Conservation (phyloP, 1,140 invertebrate genomes). For the Dufourea novaeangliae region DNA sequence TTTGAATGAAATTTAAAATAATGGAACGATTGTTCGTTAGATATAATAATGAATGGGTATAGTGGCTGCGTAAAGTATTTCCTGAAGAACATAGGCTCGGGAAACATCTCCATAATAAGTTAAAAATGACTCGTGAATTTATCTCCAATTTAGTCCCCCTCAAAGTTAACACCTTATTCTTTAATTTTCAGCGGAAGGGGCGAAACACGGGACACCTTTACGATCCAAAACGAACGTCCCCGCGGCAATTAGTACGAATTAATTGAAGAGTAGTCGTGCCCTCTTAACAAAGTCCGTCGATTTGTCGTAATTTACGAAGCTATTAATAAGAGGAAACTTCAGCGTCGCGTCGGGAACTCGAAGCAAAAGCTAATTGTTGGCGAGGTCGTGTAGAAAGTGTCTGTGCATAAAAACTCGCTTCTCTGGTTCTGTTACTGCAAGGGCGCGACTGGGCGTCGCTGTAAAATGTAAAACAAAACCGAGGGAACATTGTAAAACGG, state of each 20-base stretch:
- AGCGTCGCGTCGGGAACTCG: neutral
- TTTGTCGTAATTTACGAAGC: neutral
- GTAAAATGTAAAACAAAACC: neutral
- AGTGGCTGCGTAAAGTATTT: too few species aligned
- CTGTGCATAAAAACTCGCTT: neutral
- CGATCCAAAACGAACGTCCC: neutral
- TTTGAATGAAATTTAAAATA: too few species aligned
- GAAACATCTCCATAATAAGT: too few species aligned
- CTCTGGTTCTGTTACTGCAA: neutral
- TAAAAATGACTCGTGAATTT: neutral
- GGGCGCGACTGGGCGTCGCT: neutral
- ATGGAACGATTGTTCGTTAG: too few species aligned
- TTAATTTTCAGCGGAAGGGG: neutral
- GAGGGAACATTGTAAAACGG: too few species aligned
- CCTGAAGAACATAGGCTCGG: too few species aligned
- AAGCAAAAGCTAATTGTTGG: slow-evolving; percentile 19
- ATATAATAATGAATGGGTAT: too few species aligned
- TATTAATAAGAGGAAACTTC: neutral
- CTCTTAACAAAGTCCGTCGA: neutral
- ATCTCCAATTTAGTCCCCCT: too few species aligned
- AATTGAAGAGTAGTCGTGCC: neutral
- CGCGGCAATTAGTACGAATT: neutral
- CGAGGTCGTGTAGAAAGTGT: neutral
- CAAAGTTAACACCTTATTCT: neutral
- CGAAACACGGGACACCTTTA: neutral